These are phyloP conservation scores for Chymomyza amoena DNA, from an alignment of 2,888 invertebrate species.

Conservation along the genomic window DNA sequence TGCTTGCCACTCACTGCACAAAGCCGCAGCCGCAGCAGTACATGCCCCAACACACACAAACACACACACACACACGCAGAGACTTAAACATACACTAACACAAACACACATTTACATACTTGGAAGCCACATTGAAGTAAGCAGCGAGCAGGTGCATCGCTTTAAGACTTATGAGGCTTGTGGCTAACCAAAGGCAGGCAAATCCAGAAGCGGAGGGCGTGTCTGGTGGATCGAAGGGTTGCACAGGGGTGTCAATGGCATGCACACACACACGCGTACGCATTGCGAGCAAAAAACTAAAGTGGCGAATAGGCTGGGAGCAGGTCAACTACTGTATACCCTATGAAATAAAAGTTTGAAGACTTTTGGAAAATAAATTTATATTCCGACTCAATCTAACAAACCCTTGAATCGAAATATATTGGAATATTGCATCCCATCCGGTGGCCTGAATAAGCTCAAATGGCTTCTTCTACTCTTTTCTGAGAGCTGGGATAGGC, in stretches of 20 bases:
- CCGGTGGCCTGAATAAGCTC: too few species aligned
- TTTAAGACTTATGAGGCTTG: constrained; percentile 30
- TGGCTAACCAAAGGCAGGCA: constrained; percentile 23
- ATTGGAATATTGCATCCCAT: too few species aligned
- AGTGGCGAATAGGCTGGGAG: neutral
- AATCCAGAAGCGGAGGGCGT: neutral
- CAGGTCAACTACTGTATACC: too few species aligned
- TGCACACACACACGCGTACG: neutral
- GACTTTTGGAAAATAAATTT: too few species aligned
- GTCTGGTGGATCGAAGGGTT: neutral
- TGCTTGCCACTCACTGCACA: constrained; percentile 3
- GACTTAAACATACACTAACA: neutral
- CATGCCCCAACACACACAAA: constrained; percentile 5
- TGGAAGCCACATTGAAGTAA: neutral
- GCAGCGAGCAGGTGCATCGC: constrained; percentile 9
- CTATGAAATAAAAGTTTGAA: too few species aligned
- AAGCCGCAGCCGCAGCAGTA: neutral
- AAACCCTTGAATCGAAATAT: too few species aligned
- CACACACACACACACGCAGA: neutral
- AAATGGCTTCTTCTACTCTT: too few species aligned
- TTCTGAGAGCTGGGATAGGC: too few species aligned
- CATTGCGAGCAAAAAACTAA: neutral
- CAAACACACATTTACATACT: neutral
- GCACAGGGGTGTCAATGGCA: neutral
- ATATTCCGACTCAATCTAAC: too few species aligned